Conservation (phyloP, 2,797 vertebrate genomes). For the Pipistrellus pipistrellus region DNA sequence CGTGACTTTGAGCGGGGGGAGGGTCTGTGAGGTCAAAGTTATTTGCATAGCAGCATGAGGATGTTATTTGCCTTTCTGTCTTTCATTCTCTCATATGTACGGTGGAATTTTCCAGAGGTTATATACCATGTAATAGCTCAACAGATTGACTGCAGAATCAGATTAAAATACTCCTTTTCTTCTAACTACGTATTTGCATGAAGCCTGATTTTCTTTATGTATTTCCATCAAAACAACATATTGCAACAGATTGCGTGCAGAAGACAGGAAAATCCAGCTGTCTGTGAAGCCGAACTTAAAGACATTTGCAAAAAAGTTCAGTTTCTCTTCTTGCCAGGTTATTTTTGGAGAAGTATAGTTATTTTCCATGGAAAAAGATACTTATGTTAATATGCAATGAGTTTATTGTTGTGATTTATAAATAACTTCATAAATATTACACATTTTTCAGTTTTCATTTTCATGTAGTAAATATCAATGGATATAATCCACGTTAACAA, state of each 20-base stretch:
- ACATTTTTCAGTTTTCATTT: neutral
- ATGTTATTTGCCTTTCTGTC: neutral
- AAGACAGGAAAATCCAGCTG: constrained; percentile 74
- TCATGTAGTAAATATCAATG: neutral
- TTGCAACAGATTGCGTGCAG: constrained; percentile 66
- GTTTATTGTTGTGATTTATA: constrained; percentile 18
- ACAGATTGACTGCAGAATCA: constrained; percentile 67
- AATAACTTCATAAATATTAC: constrained; percentile 15
- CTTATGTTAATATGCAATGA: constrained; percentile 6
- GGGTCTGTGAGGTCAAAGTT: neutral
- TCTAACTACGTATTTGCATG: constrained; percentile 62
- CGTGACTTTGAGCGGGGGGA: neutral
- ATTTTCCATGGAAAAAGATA: neutral
- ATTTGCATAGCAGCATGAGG: neutral
- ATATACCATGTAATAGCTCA: neutral
- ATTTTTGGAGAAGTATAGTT: neutral
- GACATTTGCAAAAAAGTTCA: constrained; percentile 65
- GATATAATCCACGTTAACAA: neutral
- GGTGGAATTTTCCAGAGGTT: constrained; percentile 68
- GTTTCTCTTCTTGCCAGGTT: neutral
- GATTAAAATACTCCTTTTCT: constrained; percentile 55
- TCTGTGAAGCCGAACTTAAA: constrained; percentile 57
- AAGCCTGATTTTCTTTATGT: constrained; percentile 74
- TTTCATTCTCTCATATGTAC: neutral
- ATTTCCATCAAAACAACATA: constrained; percentile 80